Evolutionary conservation across 2,797 vertebrate species (phyloP).

Genomic region (Echeneis naucrates): DNA sequence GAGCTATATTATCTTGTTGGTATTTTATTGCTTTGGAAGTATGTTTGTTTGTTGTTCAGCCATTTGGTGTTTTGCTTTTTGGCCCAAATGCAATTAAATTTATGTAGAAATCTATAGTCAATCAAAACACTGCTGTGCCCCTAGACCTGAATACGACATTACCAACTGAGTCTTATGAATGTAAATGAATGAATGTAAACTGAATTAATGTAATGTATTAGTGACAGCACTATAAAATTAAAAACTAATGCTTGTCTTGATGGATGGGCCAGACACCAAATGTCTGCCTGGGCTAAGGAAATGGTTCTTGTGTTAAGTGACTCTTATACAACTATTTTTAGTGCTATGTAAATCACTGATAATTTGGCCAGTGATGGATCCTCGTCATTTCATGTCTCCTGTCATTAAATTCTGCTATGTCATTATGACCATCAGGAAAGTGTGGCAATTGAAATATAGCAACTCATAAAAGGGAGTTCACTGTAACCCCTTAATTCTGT

Average conservation of each 20-base stretch:
- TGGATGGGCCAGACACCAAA: slow-evolving; percentile 82
- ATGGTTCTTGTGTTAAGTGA: slow-evolving; percentile 87
- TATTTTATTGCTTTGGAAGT: slow-evolving; percentile 11
- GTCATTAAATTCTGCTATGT: slow-evolving; percentile 89
- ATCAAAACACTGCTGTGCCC: slow-evolving; percentile 20
- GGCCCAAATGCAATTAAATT: slow-evolving; percentile 1
- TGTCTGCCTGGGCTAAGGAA: slow-evolving; percentile 86
- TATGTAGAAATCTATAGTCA: slow-evolving; percentile 19
- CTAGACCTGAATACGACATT: slow-evolving; percentile 52
- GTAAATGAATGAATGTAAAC: slow-evolving; percentile 80
- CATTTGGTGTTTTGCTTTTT: not conserved
- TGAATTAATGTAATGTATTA: slow-evolving; percentile 71
- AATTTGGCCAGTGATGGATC: slow-evolving; percentile 85
- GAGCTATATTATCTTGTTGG: not conserved
- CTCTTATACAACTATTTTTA: slow-evolving; percentile 90
- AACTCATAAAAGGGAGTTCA: slow-evolving; percentile 78
- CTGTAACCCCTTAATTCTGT: slow-evolving; percentile 53
- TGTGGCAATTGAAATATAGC: slow-evolving; percentile 79
- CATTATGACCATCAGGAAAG: slow-evolving; percentile 86
- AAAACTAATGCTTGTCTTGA: slow-evolving; percentile 86
- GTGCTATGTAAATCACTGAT: slow-evolving; percentile 89
- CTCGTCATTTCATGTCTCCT: slow-evolving; percentile 82
- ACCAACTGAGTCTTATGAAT: slow-evolving; percentile 68
- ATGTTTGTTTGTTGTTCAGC: not conserved
- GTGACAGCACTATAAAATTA: slow-evolving; percentile 84